Percentiles rank a stretch among this genome's conserved stretches.
Evolutionary conservation across 2,888 invertebrate genomes (phyloP).

Genomic region (Luperina nickerlii): DNA sequence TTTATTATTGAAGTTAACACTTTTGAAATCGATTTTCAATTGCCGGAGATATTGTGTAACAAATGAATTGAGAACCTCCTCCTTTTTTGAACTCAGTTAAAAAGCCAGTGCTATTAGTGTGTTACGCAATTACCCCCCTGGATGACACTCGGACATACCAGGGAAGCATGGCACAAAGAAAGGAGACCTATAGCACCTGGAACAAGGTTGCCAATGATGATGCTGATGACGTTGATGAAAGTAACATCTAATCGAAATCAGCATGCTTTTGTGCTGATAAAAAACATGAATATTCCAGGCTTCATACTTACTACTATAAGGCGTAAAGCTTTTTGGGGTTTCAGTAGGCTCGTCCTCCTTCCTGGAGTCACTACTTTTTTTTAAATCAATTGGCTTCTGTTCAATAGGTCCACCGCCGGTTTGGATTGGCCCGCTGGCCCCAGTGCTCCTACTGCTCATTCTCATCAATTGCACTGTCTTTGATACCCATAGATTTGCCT

Average conservation of each 20-base stretch:
- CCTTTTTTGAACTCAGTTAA: no score
- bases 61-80: no score
- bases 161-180: not conserved
- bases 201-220: not conserved
- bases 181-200: not conserved
- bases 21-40: no score
- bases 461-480: not conserved
- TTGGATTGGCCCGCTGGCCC: not conserved
- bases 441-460: not conserved
- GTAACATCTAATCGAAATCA: not conserved
- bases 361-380: not conserved
- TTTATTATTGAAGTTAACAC: no score
- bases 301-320: slow-evolving; percentile 6
- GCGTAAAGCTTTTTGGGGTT: not conserved
- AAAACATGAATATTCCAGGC: not conserved
- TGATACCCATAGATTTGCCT: slow-evolving; percentile 6
- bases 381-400: not conserved
- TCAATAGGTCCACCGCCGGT: not conserved
- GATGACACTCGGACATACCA: not conserved
- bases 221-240: not conserved
- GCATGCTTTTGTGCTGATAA: not conserved
- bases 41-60: no score
- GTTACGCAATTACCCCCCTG: no score
- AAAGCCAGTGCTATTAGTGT: no score
- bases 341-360: not conserved